A percentile compares a stretch with the other conserved stretches of the same genome.
These are phyloP conservation scores for Glyptemys insculpta DNA, from an alignment of 2,797 vertebrate species.

Conservation along the genomic window DNA sequence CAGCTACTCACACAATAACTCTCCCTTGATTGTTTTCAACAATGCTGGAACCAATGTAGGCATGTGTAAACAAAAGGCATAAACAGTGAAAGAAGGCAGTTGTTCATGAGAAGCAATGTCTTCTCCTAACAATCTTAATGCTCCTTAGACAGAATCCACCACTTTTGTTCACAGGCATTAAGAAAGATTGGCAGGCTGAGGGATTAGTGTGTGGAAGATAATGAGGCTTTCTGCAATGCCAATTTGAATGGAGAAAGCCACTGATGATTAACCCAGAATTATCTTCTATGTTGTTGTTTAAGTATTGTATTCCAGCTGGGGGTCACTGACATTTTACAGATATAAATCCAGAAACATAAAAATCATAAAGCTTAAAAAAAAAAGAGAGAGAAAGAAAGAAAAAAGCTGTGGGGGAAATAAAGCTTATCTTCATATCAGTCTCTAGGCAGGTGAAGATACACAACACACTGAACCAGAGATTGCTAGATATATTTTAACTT, in stretches of 20 bases:
- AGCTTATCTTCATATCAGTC: constrained; percentile 36
- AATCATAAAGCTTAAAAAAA: constrained; percentile 35
- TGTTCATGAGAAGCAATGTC: neutral
- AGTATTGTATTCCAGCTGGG: neutral
- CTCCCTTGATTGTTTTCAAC: neutral
- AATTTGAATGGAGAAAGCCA: constrained; percentile 46
- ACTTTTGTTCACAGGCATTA: neutral
- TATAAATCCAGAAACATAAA: constrained; percentile 40
- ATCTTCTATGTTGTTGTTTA: neutral
- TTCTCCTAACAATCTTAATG: constrained; percentile 20
- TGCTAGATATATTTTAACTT: constrained; percentile 54
- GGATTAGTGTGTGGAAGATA: constrained; percentile 51
- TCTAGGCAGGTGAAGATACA: constrained; percentile 28
- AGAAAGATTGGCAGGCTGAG: constrained; percentile 36
- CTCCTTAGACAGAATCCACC: constrained; percentile 12
- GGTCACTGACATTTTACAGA: constrained; percentile 35
- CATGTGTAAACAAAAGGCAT: neutral
- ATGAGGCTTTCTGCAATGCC: constrained; percentile 53
- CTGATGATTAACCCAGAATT: constrained; percentile 54
- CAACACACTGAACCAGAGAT: neutral
- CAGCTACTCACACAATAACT: neutral
- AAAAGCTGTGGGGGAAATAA: neutral
- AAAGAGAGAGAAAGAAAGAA: no score
- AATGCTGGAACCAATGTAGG: neutral
- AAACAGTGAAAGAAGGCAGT: neutral